Evolutionary conservation across 2,888 invertebrate species (phyloP), one percentile per base, ranked within the genome.

Genomic region (Anorthoa munda): DNA sequence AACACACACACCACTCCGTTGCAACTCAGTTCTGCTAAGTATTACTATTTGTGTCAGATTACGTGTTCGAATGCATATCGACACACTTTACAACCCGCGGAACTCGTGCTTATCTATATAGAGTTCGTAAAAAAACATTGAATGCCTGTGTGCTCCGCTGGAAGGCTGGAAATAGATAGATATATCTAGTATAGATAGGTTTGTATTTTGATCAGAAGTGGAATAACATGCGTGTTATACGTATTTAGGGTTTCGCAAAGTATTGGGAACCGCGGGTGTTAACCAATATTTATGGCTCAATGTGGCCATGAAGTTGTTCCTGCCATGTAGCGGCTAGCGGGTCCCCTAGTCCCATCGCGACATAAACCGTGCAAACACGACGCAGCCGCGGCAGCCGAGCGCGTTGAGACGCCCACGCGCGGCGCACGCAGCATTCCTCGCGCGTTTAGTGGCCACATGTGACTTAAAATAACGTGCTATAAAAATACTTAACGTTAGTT

Each of bases 1-100:
- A 46, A 53, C 84, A 70, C 46, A 82, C 72, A 83, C 68, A 60
- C 66, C 63, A 66, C 69, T 60, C 68, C 59, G 53, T 59, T 66
- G 61, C 55, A 68, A 48, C 45, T 75, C 81, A 61, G 64, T 55
- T 45, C 65, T 80, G 66, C 70, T 75, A 75, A 80, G 84, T 84
- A 84, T 68, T 66, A 67, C 81, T 83, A 81, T 81, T 81, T 83
- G 81, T 67, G 81, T 81, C 84, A 71, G 81, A 84, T 81, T 81
- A 84, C 67, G 84, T 81, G 81, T 84, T 68, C 60, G 70, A 81
- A 81, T 66, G 84, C 81, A 75, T 75, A 58, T 76, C 76, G 7
- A 61, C 66, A 79, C 69, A 67, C 60, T 69, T 64, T 53, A 59
- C 66, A 74, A 66, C 65, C 58, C 53, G 56, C 55, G 65, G 23